Percentiles rank a stretch among this genome's conserved stretches.
These are phyloP conservation scores for Ischnura elegans DNA, from an alignment of 2,888 invertebrate genomes.

Conservation along the genomic window DNA sequence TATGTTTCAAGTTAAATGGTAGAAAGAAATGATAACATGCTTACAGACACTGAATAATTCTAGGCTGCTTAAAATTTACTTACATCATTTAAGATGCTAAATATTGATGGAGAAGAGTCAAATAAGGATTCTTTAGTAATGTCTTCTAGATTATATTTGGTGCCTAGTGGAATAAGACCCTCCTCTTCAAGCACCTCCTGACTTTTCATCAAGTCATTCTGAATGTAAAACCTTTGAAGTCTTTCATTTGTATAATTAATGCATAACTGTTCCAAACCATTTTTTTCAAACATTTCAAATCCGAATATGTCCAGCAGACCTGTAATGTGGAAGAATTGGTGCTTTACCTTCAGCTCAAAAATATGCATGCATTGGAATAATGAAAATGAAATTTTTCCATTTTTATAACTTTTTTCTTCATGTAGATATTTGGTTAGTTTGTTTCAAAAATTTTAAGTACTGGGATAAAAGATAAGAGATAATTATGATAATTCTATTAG, in stretches of 20 bases:
- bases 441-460: too few relatives aligned
- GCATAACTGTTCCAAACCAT: conserved; percentile 45
- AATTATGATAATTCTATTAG: too few relatives aligned
- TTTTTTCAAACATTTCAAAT: conserved; percentile 48
- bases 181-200: conserved; percentile 18
- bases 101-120: conserved; percentile 12
- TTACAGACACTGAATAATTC: too few relatives aligned
- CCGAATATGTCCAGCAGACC: conserved; percentile 39
- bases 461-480: too few relatives aligned
- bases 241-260: conserved; percentile 40
- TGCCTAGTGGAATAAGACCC: not conserved
- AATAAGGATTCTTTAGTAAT: not conserved
- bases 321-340: not conserved
- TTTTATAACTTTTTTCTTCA: too few relatives aligned
- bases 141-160: not conserved
- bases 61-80: not conserved
- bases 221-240: not conserved
- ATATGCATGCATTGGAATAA: not conserved
- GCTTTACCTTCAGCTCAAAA: not conserved
- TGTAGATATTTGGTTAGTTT: too few relatives aligned
- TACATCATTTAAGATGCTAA: conserved; percentile 40
- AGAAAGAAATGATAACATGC: too few relatives aligned
- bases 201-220: conserved; percentile 8
- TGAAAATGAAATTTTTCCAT: too few relatives aligned
- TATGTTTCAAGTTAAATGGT: too few relatives aligned